These are phyloP conservation scores for Rhagophthalmus giganteus DNA, from an alignment of 2,888 invertebrate genomes.

Conservation along the genomic window DNA sequence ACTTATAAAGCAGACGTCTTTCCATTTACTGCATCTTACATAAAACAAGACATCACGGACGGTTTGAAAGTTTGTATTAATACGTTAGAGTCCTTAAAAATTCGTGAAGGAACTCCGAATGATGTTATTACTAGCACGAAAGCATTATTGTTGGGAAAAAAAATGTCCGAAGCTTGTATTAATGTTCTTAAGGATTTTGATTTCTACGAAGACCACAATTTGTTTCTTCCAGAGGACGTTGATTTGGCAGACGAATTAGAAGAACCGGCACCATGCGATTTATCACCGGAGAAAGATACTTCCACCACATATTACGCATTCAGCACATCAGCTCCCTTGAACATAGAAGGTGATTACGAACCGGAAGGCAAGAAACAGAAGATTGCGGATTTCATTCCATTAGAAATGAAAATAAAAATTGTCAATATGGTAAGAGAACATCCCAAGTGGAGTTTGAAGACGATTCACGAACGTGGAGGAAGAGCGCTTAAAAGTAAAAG, in stretches of 20 bases:
- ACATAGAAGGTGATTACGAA: no score
- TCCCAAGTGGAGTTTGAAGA: no score
- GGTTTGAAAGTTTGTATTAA: background rate
- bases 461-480: no score
- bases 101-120: constrained; percentile 1
- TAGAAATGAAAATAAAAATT: no score
- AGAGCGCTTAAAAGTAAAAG: no score
- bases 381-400: no score
- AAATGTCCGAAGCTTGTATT: background rate
- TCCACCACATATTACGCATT: no score
- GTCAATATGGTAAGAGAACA: no score
- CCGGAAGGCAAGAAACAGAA: no score
- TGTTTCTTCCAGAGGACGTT: background rate
- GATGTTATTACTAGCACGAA: background rate
- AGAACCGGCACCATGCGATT: no score
- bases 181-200: background rate
- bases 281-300: no score
- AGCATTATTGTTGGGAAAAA: constrained; percentile 1
- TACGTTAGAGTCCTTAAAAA: background rate
- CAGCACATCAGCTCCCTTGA: no score
- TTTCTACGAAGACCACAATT: background rate
- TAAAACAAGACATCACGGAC: background rate
- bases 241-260: background rate
- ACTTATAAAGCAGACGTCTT: background rate
- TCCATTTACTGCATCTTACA: background rate